Conservation (phyloP, 2,113 vertebrate genomes). For the Microcebus griseorufus region DNA sequence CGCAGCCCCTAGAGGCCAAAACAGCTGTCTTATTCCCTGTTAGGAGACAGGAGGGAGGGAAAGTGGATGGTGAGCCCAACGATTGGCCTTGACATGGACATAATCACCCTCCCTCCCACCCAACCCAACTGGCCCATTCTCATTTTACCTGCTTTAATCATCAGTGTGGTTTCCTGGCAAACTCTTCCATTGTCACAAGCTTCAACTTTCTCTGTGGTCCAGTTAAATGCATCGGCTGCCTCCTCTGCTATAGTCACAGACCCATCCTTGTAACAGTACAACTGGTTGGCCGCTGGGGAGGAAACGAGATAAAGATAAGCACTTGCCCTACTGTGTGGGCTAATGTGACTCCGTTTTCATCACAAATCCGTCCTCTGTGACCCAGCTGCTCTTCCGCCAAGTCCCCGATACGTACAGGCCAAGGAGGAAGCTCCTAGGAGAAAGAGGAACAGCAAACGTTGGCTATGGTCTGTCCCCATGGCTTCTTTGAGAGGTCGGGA, state of each 20-base stretch:
- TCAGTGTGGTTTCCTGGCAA: conserved; percentile 65
- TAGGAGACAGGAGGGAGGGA: background rate
- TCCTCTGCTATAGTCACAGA: background rate
- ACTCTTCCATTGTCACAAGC: background rate
- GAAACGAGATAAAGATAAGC: background rate
- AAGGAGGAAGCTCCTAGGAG: background rate
- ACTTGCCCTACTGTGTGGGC: background rate
- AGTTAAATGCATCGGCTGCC: background rate
- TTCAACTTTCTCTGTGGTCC: conserved; percentile 50
- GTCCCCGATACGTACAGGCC: background rate
- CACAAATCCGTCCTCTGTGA: background rate
- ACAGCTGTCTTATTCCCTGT: background rate
- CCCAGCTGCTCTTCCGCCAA: background rate
- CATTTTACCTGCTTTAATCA: conserved; percentile 55
- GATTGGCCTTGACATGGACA: too few relatives aligned
- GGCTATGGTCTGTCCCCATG: background rate
- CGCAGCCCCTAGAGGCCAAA: conserved; percentile 59
- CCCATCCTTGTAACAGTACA: background rate
- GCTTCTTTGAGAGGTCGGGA: background rate
- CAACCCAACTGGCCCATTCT: background rate
- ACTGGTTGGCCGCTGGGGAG: background rate
- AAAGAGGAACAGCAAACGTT: background rate
- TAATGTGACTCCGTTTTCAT: background rate
- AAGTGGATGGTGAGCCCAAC: fast-evolving
- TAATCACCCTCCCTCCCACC: background rate